Evolutionary conservation across 2,888 invertebrate species (phyloP).

Genomic region (Aplocera efformata): DNA sequence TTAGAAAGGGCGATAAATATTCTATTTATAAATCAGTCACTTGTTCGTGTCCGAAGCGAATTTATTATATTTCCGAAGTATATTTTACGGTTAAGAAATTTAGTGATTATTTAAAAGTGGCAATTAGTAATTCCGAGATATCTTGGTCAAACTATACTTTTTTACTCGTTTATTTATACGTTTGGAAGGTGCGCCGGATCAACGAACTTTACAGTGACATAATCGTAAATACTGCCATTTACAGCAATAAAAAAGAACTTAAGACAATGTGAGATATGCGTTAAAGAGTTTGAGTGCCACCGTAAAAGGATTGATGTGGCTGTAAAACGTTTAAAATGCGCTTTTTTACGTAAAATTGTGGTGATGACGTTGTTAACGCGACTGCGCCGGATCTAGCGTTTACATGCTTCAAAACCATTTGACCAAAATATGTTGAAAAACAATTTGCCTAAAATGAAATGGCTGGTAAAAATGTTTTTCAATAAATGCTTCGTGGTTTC

Average conservation of each 20-base stretch:
- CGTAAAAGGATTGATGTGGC: slow-evolving; percentile 23
- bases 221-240: slow-evolving; percentile 29
- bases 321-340: slow-evolving; percentile 20
- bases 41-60: too few relatives aligned
- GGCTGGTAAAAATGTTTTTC: too few relatives aligned
- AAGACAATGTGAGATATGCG: slow-evolving; percentile 21
- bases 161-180: slow-evolving; percentile 58
- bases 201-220: slow-evolving; percentile 14
- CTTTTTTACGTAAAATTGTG: slow-evolving; percentile 20
- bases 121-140: slow-evolving; percentile 4
- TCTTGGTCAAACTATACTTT: neutral
- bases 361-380: slow-evolving; percentile 16
- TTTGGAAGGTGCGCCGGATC: slow-evolving; percentile 69
- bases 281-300: slow-evolving; percentile 23
- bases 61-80: too few relatives aligned
- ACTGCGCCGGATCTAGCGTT: slow-evolving; percentile 16
- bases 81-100: too few relatives aligned
- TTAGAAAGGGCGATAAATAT: too few relatives aligned
- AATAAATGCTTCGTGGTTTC: too few relatives aligned
- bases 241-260: slow-evolving; percentile 17
- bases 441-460: too few relatives aligned
- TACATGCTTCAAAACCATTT: too few relatives aligned
- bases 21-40: too few relatives aligned
- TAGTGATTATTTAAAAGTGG: too few relatives aligned
- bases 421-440: too few relatives aligned